These are phyloP conservation scores for Tringa solitaria DNA, from an alignment of 2,113 vertebrate species.

Conservation along the genomic window DNA sequence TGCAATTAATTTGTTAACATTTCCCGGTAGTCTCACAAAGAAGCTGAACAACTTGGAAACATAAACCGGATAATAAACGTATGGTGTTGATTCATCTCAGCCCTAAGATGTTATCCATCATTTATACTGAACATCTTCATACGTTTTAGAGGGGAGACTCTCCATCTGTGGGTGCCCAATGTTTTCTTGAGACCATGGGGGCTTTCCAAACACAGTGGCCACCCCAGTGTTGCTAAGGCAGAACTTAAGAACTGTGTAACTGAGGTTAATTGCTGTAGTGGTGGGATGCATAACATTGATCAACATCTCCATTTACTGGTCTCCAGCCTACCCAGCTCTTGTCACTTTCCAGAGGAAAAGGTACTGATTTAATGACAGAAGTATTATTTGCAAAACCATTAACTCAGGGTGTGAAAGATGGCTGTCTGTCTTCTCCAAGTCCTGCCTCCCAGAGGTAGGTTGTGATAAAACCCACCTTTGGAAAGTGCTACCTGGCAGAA, in stretches of 20 bases:
- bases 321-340: background rate
- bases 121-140: background rate
- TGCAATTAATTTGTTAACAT: conserved; percentile 24
- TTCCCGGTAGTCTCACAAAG: background rate
- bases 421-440: background rate
- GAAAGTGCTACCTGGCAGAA: background rate
- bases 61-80: background rate
- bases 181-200: background rate
- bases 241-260: background rate
- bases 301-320: background rate
- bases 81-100: background rate
- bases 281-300: background rate
- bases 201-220: background rate
- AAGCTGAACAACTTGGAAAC: background rate
- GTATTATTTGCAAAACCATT: background rate
- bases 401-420: background rate
- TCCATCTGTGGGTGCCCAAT: background rate
- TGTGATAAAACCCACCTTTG: background rate
- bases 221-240: background rate
- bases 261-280: background rate
- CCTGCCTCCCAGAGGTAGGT: background rate
- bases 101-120: background rate
- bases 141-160: background rate
- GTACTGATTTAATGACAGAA: background rate
- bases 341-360: background rate